Base-by-base conservation (phyloP, 2,888 invertebrate genomes). In the Lasioglossum zephyrum region DNA sequence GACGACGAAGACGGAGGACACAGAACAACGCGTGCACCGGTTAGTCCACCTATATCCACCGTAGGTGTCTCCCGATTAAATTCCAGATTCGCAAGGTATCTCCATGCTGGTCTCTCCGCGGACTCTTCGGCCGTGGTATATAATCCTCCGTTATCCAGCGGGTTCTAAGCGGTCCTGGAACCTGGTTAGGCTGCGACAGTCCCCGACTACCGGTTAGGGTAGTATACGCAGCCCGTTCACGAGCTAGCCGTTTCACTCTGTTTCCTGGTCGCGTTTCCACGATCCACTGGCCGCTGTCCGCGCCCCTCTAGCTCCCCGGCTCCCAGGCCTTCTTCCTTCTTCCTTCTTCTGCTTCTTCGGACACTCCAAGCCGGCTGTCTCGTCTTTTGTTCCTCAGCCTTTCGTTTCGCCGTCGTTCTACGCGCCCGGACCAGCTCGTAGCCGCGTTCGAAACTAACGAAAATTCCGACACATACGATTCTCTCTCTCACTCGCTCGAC, bases 391-490 rank as follows among this genome's bases (percentile, higher is more conserved):
- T 66, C n/a, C 22, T 73, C 47, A 31, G 44, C 69, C 13, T 63
- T 22, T 39, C 57, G 53, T 16, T 47, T 41, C 41, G 22, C 11
- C 47, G 47, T 69, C 53, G 39, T 39, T 31, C 69, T 53, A 18
- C 76, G 22, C 44, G 36, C 47, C 77, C 66, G 66, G 47, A 49
- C 69, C 49, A 60, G 75, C 49, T 60, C 57, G 31, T 63, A 18
- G 66, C 66, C 53, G 22, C 41, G 60, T 76, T 69, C 78, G 79
- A 76, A 81, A 87, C 83, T 87, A 87, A 86, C 77, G 83, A 73
- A 84, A 87, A 84, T 81, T 81, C 81, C 84, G 77, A 73, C 85
- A 87, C 88, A 81, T 77, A 70, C 78, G 66, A 78, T 77, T 85
- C 73, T 73, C 69, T 73, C 73, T 60, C 63, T 69, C 73, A 44